A percentile compares a stretch with the other conserved stretches of the same genome.
These are phyloP conservation scores for Acomys russatus DNA, from an alignment of 2,797 vertebrate species.

Conservation along the genomic window DNA sequence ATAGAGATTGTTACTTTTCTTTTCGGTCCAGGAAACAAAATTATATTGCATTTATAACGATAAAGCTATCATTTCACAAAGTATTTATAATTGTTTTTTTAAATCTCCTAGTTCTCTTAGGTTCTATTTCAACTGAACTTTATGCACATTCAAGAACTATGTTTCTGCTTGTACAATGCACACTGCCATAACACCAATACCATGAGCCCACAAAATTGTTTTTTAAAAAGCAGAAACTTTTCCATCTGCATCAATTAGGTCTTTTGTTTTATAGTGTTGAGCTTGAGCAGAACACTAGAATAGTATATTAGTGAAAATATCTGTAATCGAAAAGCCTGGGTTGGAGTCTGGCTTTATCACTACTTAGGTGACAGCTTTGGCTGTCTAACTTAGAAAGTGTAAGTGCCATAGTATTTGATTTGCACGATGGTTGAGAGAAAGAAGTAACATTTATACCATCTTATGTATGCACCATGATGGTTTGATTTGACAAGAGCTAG, in stretches of 20 bases:
- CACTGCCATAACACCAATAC: not conserved
- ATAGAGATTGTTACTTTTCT: constrained; percentile 15
- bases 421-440: not conserved
- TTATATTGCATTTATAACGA: constrained; percentile 19
- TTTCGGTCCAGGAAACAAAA: not conserved
- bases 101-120: not conserved
- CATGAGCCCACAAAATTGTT: not conserved
- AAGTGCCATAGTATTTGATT: not conserved
- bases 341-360: not conserved
- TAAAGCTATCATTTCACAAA: not conserved
- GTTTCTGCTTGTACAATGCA: not conserved
- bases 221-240: not conserved
- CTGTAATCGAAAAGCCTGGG: not conserved
- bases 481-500: not conserved
- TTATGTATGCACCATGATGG: not conserved
- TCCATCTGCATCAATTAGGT: not conserved
- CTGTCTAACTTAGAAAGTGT: constrained; percentile 20
- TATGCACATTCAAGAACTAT: not conserved
- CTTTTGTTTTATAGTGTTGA: not conserved
- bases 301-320: not conserved
- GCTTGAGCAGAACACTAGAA: not conserved
- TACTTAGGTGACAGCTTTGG: not conserved
- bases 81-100: constrained; percentile 16
- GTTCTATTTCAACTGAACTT: not conserved
- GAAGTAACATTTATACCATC: not conserved